A percentile compares a stretch with the other conserved stretches of the same genome.
Evolutionary conservation across 2,113 vertebrate genomes (phyloP).

Genomic region (Indicator maculatus): DNA sequence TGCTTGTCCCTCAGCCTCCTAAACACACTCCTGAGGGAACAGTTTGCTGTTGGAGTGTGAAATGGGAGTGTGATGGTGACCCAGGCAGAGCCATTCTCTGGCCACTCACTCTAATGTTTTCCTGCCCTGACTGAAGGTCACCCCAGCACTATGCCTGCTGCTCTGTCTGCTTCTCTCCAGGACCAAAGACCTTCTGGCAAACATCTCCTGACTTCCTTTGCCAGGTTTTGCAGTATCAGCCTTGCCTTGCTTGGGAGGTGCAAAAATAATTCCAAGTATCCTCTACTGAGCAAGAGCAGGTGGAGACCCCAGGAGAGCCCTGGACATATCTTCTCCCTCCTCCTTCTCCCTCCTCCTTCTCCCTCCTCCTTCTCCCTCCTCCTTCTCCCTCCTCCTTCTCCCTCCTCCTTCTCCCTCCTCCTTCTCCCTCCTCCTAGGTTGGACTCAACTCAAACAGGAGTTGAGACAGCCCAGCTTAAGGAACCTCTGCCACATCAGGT

Average conservation of each 20-base stretch:
- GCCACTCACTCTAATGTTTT: neutral
- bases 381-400: too few species aligned
- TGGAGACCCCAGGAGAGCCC: neutral
- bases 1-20: neutral
- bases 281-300: neutral
- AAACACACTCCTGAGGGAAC: neutral
- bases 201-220: neutral
- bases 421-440: neutral
- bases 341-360: too few species aligned
- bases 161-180: neutral
- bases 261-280: neutral
- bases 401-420: too few species aligned
- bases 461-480: neutral
- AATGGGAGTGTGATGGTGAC: neutral
- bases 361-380: too few species aligned
- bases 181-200: neutral
- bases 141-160: fast-evolving
- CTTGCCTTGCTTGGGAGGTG: neutral
- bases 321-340: too few species aligned
- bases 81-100: neutral
- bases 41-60: neutral
- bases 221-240: neutral
- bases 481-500: neutral
- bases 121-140: neutral
- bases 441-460: neutral